Conservation (phyloP, 2,888 invertebrate genomes). For the Apomyelois bistriatella region DNA sequence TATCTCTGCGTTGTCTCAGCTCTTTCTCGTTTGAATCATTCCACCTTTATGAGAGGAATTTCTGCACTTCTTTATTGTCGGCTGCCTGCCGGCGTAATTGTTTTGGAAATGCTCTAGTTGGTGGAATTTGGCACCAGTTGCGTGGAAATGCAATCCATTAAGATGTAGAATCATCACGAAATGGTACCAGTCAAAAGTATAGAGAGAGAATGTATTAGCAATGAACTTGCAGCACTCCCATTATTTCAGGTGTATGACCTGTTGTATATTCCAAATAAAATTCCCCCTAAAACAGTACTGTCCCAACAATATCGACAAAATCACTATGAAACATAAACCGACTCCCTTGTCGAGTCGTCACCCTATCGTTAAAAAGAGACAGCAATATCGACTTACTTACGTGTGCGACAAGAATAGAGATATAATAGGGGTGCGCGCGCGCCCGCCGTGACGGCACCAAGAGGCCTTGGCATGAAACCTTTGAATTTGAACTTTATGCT, state of each 20-base stretch:
- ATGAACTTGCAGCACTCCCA: too few species aligned
- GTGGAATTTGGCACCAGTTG: too few species aligned
- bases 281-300: background rate
- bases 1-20: too few species aligned
- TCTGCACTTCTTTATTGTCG: too few species aligned
- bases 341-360: constrained; percentile 1
- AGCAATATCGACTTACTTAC: background rate
- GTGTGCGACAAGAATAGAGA: background rate
- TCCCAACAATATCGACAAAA: constrained; percentile 1
- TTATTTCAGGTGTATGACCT: constrained; percentile 1
- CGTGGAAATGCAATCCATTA: too few species aligned
- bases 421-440: constrained; percentile 7
- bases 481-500: background rate
- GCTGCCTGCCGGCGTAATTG: too few species aligned
- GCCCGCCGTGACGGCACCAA: constrained; percentile 2
- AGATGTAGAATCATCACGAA: too few species aligned
- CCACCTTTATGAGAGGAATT: too few species aligned
- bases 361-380: background rate
- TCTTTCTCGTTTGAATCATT: too few species aligned
- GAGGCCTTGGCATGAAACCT: background rate
- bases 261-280: background rate
- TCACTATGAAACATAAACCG: background rate
- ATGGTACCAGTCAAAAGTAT: too few species aligned
- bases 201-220: too few species aligned
- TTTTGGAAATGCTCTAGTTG: too few species aligned